Conservation (phyloP, 2,797 vertebrate genomes). For the Leptodactylus fallax region DNA sequence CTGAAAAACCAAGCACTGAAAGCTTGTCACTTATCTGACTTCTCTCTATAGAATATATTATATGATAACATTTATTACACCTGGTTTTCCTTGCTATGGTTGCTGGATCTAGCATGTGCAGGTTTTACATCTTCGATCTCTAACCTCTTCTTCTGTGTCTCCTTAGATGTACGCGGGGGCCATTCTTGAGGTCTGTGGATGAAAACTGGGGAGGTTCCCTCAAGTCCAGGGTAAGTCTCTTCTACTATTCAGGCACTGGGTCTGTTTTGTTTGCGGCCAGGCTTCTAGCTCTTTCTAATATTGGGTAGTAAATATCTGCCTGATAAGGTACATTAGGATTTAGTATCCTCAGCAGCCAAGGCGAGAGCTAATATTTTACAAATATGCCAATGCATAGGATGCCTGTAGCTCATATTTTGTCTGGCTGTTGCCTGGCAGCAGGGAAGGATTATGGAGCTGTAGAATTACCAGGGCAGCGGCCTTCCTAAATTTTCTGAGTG, state of each 20-base stretch:
- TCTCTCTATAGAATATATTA: no score
- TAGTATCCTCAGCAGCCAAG: slow-evolving; percentile 20
- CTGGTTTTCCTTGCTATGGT: no score
- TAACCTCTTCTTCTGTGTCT: not conserved
- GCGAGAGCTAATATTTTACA: slow-evolving; percentile 31
- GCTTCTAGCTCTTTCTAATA: not conserved
- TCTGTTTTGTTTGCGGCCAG: slow-evolving; percentile 8
- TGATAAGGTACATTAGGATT: slow-evolving; percentile 37
- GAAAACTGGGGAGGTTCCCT: slow-evolving; percentile 99
- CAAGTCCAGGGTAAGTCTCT: slow-evolving; percentile 94
- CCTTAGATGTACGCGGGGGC: slow-evolving; percentile 93
- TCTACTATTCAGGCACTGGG: not conserved
- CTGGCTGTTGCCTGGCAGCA: slow-evolving; percentile 50
- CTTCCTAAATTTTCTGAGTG: slow-evolving; percentile 17
- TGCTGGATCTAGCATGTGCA: no score
- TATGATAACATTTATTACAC: no score
- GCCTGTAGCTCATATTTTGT: slow-evolving; percentile 21
- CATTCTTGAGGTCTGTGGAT: slow-evolving; percentile 98
- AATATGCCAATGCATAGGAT: not conserved
- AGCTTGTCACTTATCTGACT: no score
- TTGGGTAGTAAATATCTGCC: slow-evolving; percentile 36
- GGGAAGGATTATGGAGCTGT: slow-evolving; percentile 9
- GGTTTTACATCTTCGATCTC: no score
- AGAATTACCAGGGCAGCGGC: slow-evolving; percentile 10
- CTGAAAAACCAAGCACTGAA: no score